A percentile compares a stretch with the other conserved stretches of the same genome.
phyloP scores from a whole-genome alignment of 1,140 invertebrate genomes.

The Drosophila kikkawai region DNA sequence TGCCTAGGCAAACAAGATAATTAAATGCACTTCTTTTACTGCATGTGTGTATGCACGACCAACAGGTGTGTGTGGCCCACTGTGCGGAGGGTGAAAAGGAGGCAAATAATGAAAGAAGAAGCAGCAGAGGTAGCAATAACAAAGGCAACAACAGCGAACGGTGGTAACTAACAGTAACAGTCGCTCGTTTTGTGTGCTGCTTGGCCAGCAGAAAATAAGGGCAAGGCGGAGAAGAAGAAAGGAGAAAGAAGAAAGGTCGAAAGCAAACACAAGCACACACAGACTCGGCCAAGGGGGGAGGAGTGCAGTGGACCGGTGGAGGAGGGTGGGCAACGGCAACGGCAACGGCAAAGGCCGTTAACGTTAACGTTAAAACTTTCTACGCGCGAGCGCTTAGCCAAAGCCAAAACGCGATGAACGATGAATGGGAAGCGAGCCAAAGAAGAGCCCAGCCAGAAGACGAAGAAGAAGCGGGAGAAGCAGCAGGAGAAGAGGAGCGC shows the following conservation, averaged over 20 bases:
- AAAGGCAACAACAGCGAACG: constrained; percentile 30
- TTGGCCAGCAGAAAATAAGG: constrained; percentile 70
- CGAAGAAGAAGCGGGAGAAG: constrained; percentile 12
- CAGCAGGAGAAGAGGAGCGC: constrained; percentile 8
- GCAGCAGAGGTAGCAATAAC: constrained; percentile 18
- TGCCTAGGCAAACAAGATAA: constrained; percentile 27
- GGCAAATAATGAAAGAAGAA: constrained; percentile 5
- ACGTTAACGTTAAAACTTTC: constrained; percentile 78
- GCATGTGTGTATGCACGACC: constrained; percentile 1
- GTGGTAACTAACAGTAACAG: constrained; percentile 71
- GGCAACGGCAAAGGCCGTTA: constrained; percentile 48
- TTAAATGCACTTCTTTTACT: constrained; percentile 17
- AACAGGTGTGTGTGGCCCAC: constrained; percentile 42
- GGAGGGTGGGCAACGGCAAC: constrained; percentile 45
- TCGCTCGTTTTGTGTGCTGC: constrained; percentile 53
- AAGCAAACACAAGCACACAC: constrained; percentile 64
- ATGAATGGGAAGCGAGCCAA: constrained; percentile 32
- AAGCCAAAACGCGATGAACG: constrained; percentile 66
- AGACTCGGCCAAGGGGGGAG: constrained; percentile 8
- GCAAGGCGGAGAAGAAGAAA: constrained; percentile 60
- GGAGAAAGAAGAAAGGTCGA: constrained; percentile 79
- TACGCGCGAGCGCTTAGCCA: constrained; percentile 78
- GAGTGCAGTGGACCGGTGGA: constrained; percentile 38
- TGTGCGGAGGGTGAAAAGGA: constrained; percentile 13
- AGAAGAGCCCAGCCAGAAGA: constrained; percentile 45